Conservation (phyloP, 2,888 invertebrate species). For the Drosophila robusta region DNA sequence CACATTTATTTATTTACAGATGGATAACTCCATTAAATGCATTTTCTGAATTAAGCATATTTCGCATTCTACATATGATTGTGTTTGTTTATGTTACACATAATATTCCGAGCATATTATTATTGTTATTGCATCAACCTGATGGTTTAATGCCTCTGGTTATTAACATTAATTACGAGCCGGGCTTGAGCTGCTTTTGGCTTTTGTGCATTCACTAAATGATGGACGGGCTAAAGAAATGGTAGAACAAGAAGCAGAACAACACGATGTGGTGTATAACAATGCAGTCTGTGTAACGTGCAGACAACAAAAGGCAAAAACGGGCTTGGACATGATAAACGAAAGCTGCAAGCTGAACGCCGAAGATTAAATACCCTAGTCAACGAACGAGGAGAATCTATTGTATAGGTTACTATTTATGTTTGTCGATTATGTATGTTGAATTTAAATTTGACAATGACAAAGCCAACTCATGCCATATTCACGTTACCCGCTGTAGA, state of each 20-base stretch:
- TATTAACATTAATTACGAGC: slow-evolving; percentile 46
- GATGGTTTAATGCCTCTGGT: slow-evolving; percentile 5
- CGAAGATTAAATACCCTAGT: slow-evolving; percentile 13
- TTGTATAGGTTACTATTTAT: too few relatives aligned
- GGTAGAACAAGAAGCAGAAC: neutral
- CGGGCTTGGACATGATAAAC: neutral
- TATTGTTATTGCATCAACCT: slow-evolving; percentile 6
- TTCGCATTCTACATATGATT: neutral
- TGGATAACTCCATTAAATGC: neutral
- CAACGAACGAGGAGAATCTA: too few relatives aligned
- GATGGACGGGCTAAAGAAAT: slow-evolving; percentile 24
- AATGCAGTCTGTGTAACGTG: slow-evolving; percentile 16
- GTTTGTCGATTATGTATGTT: too few relatives aligned
- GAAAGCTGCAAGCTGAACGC: too few relatives aligned
- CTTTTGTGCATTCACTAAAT: slow-evolving; percentile 17
- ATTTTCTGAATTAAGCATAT: slow-evolving; percentile 5
- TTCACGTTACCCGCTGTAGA: too few relatives aligned
- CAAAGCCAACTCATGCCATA: too few relatives aligned
- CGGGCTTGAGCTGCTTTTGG: slow-evolving; percentile 16
- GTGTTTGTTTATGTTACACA: neutral
- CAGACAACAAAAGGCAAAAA: slow-evolving; percentile 18
- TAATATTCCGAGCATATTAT: neutral
- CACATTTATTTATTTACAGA: neutral
- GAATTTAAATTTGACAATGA: too few relatives aligned
- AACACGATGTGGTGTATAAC: slow-evolving; percentile 12